Percentiles rank a stretch among this genome's conserved stretches.
These are phyloP conservation scores for Darevskia mixta DNA, from an alignment of 2,797 vertebrate genomes.

Conservation along the genomic window DNA sequence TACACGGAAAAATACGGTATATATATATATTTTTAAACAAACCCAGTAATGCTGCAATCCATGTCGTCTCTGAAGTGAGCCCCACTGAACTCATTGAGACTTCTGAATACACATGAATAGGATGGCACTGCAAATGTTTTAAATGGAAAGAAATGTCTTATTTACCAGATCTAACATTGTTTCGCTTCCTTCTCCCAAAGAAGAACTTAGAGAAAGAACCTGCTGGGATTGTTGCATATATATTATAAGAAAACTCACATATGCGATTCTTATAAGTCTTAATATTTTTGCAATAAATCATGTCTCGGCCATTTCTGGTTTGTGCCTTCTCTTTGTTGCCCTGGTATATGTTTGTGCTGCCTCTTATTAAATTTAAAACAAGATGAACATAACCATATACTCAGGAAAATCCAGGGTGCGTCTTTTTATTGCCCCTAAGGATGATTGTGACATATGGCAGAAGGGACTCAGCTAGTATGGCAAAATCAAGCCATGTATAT, in stretches of 20 bases:
- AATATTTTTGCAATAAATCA: constrained; percentile 17
- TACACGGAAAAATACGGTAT: too few species aligned
- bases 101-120: too few species aligned
- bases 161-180: background rate
- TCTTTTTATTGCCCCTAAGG: background rate
- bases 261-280: background rate
- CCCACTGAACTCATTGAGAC: too few species aligned
- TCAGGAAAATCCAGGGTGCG: background rate
- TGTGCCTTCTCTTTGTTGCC: background rate
- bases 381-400: background rate
- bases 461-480: constrained; percentile 2
- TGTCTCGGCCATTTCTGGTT: background rate
- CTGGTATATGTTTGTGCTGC: background rate
- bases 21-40: too few species aligned
- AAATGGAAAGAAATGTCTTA: background rate
- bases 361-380: constrained; percentile 12
- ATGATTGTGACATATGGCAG: constrained; percentile 9
- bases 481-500: background rate
- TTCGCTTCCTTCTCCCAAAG: background rate
- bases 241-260: background rate
- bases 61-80: too few species aligned
- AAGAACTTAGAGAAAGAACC: background rate
- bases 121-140: background rate
- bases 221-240: background rate
- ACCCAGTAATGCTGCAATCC: too few species aligned